phyloP scores from a whole-genome alignment of 2,888 invertebrate species.

The Rhagophthalmus giganteus region DNA sequence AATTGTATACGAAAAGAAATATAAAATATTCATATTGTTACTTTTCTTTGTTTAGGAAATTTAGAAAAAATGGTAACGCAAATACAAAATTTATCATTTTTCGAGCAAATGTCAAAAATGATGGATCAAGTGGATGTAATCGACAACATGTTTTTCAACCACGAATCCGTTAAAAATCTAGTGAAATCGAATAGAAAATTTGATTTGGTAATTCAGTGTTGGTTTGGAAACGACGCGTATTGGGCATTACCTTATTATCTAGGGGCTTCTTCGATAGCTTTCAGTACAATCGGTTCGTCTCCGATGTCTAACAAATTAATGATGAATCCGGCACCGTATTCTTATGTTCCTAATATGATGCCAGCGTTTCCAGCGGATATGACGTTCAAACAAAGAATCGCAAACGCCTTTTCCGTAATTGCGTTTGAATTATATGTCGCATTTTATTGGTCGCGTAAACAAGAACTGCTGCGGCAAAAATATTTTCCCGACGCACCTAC shows the following conservation, averaged over 20 bases:
- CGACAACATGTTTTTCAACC: conserved; percentile 3
- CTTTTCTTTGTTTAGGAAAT: neutral
- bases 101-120: neutral
- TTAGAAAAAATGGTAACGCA: neutral
- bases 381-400: conserved; percentile 35
- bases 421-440: neutral
- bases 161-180: conserved; percentile 21
- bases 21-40: neutral
- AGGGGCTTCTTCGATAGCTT: conserved; percentile 45
- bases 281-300: conserved; percentile 41
- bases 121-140: neutral
- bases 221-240: conserved; percentile 46
- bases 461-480: neutral
- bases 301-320: conserved; percentile 37
- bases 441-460: neutral
- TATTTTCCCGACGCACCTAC: conserved; percentile 32
- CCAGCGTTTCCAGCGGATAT: conserved; percentile 39
- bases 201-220: conserved; percentile 44
- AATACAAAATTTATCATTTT: neutral
- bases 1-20: too few relatives aligned
- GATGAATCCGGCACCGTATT: conserved; percentile 45
- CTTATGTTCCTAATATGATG: conserved; percentile 45
- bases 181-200: conserved; percentile 34
- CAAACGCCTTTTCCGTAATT: neutral
- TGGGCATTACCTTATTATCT: conserved; percentile 46